phyloP scores from a whole-genome alignment of 1,140 invertebrate genomes.

The Plectrocnemia conspersa region DNA sequence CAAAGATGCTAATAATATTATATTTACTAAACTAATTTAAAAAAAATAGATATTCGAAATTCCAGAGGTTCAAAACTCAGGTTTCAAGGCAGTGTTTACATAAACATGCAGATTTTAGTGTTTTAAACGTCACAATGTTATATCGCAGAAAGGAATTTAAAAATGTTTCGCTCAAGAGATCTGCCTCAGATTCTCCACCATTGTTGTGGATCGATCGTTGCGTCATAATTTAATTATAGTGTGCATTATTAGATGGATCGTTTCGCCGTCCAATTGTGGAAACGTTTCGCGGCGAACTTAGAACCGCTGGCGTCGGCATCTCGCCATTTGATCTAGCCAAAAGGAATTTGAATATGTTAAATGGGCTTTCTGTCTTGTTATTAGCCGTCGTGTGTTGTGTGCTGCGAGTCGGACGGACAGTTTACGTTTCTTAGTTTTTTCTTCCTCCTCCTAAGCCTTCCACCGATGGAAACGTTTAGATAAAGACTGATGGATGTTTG shows the following conservation, averaged over 20 bases:
- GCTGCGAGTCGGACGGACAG: conserved; percentile 27
- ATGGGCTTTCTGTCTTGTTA: conserved; percentile 26
- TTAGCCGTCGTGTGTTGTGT: conserved; percentile 21
- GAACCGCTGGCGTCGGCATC: conserved; percentile 11
- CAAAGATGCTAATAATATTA: too few species aligned
- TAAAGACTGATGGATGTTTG: conserved; percentile 34
- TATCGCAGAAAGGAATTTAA: too few species aligned
- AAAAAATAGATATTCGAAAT: too few species aligned
- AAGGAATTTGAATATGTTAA: conserved; percentile 22
- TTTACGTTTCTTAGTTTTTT: conserved; percentile 20
- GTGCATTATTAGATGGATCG: conserved; percentile 1
- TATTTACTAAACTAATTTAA: too few species aligned
- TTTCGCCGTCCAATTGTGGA: background rate
- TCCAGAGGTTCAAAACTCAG: too few species aligned
- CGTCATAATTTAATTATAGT: conserved; percentile 18
- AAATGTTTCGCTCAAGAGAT: too few species aligned
- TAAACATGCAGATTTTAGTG: too few species aligned
- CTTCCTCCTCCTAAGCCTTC: background rate
- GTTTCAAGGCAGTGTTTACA: too few species aligned
- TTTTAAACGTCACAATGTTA: too few species aligned
- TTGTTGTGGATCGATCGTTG: conserved; percentile 4
- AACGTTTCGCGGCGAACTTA: background rate
- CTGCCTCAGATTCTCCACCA: background rate
- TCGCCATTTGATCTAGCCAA: conserved; percentile 25
- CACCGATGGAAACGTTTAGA: conserved; percentile 30